phyloP scores from a whole-genome alignment of 37 sponge, comb jelly and placozoan species.

The Oopsacas minuta region DNA sequence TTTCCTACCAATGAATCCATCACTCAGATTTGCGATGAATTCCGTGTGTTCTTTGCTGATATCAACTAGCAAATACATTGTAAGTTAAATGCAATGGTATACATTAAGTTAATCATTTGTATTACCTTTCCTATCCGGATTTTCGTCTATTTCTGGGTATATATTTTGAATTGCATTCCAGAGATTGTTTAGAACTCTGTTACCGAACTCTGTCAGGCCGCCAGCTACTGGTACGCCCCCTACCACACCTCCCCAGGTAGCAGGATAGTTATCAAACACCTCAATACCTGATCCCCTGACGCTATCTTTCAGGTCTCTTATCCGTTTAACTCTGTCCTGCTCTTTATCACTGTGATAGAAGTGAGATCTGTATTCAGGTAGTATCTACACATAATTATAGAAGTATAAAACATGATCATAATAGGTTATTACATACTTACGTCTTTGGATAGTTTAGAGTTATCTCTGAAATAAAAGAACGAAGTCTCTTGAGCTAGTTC shows the following conservation, averaged over 20 bases:
- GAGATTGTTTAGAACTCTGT: slow-evolving; percentile 64
- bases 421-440: background rate
- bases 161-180: slow-evolving; percentile 79
- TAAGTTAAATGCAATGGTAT: background rate
- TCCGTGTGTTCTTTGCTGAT: slow-evolving; percentile 37
- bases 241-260: slow-evolving; percentile 61
- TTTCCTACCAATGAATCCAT: slow-evolving; percentile 46
- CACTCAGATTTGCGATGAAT: slow-evolving; percentile 37
- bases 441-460: background rate
- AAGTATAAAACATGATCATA: background rate
- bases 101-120: too few species aligned
- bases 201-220: slow-evolving; percentile 73
- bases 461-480: slow-evolving; percentile 82
- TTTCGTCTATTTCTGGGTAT: slow-evolving; percentile 47
- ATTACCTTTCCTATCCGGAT: slow-evolving; percentile 19
- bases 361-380: background rate
- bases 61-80: slow-evolving; percentile 13
- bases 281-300: slow-evolving; percentile 66
- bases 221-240: slow-evolving; percentile 63
- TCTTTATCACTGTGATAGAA: background rate
- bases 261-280: slow-evolving; percentile 62
- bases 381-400: background rate
- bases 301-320: slow-evolving; percentile 54
- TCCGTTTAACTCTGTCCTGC: slow-evolving; percentile 29
- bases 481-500: slow-evolving; percentile 43